Evolutionary conservation across 2,888 invertebrate species (phyloP).

Genomic region (Mactromeris polynyma): DNA sequence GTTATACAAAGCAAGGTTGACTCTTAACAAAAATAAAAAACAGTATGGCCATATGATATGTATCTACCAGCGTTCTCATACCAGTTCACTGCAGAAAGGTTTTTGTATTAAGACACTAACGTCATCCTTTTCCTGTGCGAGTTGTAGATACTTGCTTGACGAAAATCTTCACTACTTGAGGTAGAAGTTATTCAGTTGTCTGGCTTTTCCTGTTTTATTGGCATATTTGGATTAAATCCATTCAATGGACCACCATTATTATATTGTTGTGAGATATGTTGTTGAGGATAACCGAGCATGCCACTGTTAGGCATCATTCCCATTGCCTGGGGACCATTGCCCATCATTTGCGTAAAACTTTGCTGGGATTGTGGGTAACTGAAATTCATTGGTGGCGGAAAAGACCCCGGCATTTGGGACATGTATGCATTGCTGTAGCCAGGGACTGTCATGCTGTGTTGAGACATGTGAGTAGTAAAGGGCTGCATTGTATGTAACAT

Average conservation of each 20-base stretch:
- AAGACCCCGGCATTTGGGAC: slow-evolving; percentile 20
- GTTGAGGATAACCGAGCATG: slow-evolving; percentile 1
- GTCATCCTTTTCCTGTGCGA: too few relatives aligned
- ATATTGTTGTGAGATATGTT: slow-evolving; percentile 16
- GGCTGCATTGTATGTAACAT: slow-evolving; percentile 32
- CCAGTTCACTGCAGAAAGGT: too few relatives aligned
- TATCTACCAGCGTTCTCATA: too few relatives aligned
- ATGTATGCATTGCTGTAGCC: slow-evolving; percentile 34
- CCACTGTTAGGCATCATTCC: background rate
- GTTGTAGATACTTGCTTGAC: too few relatives aligned
- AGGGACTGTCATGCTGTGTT: background rate
- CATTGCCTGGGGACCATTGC: slow-evolving; percentile 6
- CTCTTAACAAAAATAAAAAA: too few relatives aligned
- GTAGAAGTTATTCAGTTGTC: slow-evolving; percentile 21
- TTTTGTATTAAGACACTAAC: too few relatives aligned
- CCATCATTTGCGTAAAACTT: slow-evolving; percentile 52
- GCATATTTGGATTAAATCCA: slow-evolving; percentile 36
- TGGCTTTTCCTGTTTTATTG: slow-evolving; percentile 56
- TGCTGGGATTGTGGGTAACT: slow-evolving; percentile 29
- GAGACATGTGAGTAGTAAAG: slow-evolving; percentile 29
- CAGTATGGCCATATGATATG: too few relatives aligned
- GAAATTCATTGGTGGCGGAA: background rate
- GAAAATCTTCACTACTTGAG: background rate
- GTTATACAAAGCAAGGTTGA: too few relatives aligned
- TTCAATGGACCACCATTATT: background rate